Conservation (phyloP, 2,888 invertebrate species). For the Magallana nippona region DNA sequence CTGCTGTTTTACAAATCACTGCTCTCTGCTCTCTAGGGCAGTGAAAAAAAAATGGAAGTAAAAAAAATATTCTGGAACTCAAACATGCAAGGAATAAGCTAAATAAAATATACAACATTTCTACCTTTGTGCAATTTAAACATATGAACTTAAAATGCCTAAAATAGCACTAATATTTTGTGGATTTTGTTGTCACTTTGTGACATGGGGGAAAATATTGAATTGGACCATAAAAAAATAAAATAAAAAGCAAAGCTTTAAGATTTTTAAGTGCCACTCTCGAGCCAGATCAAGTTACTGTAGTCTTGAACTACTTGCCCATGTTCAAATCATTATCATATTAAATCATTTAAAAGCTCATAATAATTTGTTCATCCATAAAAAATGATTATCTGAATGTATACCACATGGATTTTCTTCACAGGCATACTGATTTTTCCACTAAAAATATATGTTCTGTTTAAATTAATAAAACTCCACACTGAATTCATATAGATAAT, state of each 20-base stretch:
- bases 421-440: too few relatives aligned
- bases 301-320: neutral
- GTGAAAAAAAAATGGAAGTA: too few relatives aligned
- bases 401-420: too few relatives aligned
- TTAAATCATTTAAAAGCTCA: neutral
- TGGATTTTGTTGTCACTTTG: constrained; percentile 33
- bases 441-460: neutral
- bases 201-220: neutral
- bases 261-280: constrained; percentile 28
- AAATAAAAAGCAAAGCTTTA: constrained; percentile 1
- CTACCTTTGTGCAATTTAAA: constrained; percentile 6
- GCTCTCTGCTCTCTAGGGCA: too few relatives aligned
- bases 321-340: neutral
- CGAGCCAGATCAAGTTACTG: neutral
- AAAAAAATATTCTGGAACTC: too few relatives aligned
- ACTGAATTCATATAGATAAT: neutral
- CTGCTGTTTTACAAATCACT: too few relatives aligned
- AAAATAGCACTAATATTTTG: constrained; percentile 9
- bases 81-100: too few relatives aligned
- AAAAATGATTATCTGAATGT: too few relatives aligned
- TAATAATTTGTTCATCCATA: too few relatives aligned
- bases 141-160: neutral
- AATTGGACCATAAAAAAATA: neutral
- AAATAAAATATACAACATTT: neutral
- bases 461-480: neutral